phyloP scores from a whole-genome alignment of 2,797 vertebrate genomes.

The Vespertilio murinus region DNA sequence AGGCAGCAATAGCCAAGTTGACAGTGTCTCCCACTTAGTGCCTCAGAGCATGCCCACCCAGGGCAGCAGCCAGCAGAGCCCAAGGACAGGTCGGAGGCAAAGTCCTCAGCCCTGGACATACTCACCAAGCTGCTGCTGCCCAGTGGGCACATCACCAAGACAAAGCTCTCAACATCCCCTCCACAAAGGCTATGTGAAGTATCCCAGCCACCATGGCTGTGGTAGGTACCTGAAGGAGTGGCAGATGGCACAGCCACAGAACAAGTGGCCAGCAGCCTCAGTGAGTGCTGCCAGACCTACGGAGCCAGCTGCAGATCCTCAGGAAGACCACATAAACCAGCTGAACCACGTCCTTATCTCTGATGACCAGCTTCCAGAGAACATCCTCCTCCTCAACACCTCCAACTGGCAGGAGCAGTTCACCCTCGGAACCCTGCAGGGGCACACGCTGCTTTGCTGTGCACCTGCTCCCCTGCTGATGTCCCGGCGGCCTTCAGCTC shows the following conservation, averaged over 20 bases:
- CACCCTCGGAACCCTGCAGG: constrained; percentile 92
- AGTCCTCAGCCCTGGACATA: constrained; percentile 91
- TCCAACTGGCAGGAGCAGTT: constrained; percentile 98
- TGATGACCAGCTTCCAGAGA: constrained; percentile 95
- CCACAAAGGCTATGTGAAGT: constrained; percentile 94
- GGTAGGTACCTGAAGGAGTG: constrained; percentile 96
- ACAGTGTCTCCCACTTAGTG: too few relatives aligned
- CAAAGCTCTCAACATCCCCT: constrained; percentile 96
- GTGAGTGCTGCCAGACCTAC: too few relatives aligned
- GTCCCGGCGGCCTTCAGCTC: constrained; percentile 97
- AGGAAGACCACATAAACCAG: constrained; percentile 77
- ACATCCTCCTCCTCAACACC: constrained; percentile 94
- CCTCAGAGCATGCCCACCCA: too few relatives aligned
- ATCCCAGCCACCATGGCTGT: constrained; percentile 90
- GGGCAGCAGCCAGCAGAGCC: constrained; percentile 34
- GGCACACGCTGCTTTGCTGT: constrained; percentile 94
- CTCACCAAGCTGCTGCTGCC: constrained; percentile 94
- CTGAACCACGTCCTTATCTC: constrained; percentile 95
- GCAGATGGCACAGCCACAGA: constrained; percentile 89
- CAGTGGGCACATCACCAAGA: constrained; percentile 95
- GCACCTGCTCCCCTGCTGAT: constrained; percentile 94
- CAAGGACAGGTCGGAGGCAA: constrained; percentile 86
- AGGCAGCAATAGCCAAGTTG: too few relatives aligned
- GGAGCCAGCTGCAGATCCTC: too few relatives aligned
- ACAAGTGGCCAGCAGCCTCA: constrained; percentile 79